Base-by-base conservation (phyloP, 64 coral and sea anemone species). In the Trachythela sp. region DNA sequence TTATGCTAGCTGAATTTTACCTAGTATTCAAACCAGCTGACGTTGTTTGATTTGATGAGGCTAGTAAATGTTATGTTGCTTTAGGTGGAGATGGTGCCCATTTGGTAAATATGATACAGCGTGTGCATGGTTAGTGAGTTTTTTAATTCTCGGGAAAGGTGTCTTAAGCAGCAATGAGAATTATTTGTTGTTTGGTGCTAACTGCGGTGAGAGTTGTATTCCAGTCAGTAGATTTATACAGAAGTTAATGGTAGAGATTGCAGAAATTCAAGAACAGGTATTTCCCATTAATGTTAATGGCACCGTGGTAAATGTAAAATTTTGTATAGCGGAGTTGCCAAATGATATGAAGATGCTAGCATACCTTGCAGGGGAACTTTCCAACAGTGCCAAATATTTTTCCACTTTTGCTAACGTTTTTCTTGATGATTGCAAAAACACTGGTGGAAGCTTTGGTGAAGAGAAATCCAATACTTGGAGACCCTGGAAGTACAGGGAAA, bases 1-100 rank as follows among this genome's bases (percentile, higher is more conserved):
- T 68, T 68, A 68, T 68, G 59, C 30, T 68, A 68, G 59, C 59
- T 68, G 59, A 68, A 68, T 68, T 68, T 68, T 68, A 68, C 59
- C 30, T 68, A 5, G 59, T 22, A 68, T 68, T 68, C 18, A 68
- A 2, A 31, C 59, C 59, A 68, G 18, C 59, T 68, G 59, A 68
- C 59, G 4, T 68, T 68, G 59, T 68, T n/a, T 68, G 59, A 14
- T 68, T 68, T 68, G 59, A 68, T 68, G 59, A 68, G 59, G 59
- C 59, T 68, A 68, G 15, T 68, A 68, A 68, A 68, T 68, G 3
- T 68, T 45, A 45, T 45, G 42, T 45, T 45, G 59, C 59, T 31
- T 68, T 68, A 68, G 59, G 59, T 68, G 59, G 59, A 31, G 59
- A 68, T 68, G 59, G 59, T n/a, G 59, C 59, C 5, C 59, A 68